Conservation (phyloP, 2,113 vertebrate species). For the Microcebus lehilahytsara region DNA sequence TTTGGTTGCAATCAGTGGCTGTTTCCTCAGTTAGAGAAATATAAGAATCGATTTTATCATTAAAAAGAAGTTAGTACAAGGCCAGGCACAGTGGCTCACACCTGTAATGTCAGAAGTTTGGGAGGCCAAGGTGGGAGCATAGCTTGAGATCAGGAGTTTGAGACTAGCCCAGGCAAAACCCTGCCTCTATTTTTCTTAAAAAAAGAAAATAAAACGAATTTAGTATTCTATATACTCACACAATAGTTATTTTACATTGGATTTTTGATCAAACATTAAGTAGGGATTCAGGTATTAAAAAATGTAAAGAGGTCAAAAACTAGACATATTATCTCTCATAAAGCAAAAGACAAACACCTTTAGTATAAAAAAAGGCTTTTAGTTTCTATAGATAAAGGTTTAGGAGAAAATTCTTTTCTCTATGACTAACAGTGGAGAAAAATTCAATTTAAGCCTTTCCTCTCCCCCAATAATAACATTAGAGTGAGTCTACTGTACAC, state of each 20-base stretch:
- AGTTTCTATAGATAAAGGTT: not conserved
- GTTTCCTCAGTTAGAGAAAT: not conserved
- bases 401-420: not conserved
- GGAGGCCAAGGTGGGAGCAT: too few relatives aligned
- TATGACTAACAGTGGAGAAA: not conserved
- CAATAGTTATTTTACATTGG: slow-evolving; percentile 15
- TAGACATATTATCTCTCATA: not conserved
- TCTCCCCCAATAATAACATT: not conserved
- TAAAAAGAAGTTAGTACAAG: not conserved
- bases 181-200: too few relatives aligned
- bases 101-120: too few relatives aligned
- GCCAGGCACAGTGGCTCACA: too few relatives aligned
- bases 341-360: not conserved
- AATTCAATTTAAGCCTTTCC: not conserved
- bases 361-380: not conserved
- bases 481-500: not conserved
- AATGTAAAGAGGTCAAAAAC: not conserved
- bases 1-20: not conserved
- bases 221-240: not conserved
- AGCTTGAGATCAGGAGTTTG: too few relatives aligned
- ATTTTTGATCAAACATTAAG: not conserved
- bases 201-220: too few relatives aligned
- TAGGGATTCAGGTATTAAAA: not conserved
- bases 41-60: not conserved
- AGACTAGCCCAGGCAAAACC: too few relatives aligned